These are phyloP conservation scores for Liolophura sinensis DNA, from an alignment of 1,140 invertebrate genomes.

Conservation along the genomic window DNA sequence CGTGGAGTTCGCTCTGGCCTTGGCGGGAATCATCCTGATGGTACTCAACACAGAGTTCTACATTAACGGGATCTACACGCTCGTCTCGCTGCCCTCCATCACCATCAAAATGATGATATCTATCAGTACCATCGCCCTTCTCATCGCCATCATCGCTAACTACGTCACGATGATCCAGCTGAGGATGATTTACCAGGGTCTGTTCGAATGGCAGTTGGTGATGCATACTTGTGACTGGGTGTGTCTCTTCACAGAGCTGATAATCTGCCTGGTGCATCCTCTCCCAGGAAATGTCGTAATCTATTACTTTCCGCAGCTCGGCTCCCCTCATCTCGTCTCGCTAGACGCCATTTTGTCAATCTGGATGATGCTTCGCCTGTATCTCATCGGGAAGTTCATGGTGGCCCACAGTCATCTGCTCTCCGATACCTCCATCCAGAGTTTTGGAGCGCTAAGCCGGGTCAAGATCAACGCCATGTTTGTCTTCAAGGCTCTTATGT, in stretches of 20 bases:
- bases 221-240: conserved; percentile 30
- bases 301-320: neutral
- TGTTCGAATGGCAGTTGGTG: conserved; percentile 41
- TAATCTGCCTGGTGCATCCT: conserved; percentile 40
- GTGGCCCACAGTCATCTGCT: conserved; percentile 53
- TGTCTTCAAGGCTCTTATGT: conserved; percentile 56
- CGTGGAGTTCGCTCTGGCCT: conserved; percentile 32
- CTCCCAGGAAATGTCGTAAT: conserved; percentile 28
- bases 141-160: conserved; percentile 34
- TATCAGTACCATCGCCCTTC: conserved; percentile 31
- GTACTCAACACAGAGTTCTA: conserved; percentile 42
- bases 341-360: conserved; percentile 47
- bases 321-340: conserved; percentile 22
- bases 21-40: conserved; percentile 36
- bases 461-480: conserved; percentile 51
- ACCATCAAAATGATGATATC: conserved; percentile 35
- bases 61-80: conserved; percentile 21
- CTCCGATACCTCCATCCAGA: conserved; percentile 52
- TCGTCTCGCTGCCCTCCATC: conserved; percentile 21
- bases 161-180: conserved; percentile 38
- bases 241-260: conserved; percentile 32
- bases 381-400: conserved; percentile 48
- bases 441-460: conserved; percentile 50
- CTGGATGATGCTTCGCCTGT: conserved; percentile 52
- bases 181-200: conserved; percentile 36